Percentiles rank a stretch among this genome's conserved stretches.
These are phyloP conservation scores for Geotrypetes seraphini DNA, from an alignment of 2,797 vertebrate species.

Conservation along the genomic window DNA sequence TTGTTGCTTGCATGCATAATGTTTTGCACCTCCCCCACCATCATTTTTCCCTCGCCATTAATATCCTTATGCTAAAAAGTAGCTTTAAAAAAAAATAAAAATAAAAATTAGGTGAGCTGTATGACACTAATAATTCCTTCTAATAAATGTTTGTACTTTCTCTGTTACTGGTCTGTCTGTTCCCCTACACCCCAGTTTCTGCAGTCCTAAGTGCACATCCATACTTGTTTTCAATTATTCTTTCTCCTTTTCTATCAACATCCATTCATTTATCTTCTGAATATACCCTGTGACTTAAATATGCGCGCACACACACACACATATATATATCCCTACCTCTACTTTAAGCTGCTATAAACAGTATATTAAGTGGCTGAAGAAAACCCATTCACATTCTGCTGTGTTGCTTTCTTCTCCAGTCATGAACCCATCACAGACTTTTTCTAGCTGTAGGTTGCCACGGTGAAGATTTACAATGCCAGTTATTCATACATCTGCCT, in stretches of 20 bases:
- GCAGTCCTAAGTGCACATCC: slow-evolving; percentile 4
- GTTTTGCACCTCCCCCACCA: slow-evolving; percentile 59
- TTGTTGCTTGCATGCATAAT: slow-evolving; percentile 91
- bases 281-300: too few relatives aligned
- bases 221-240: slow-evolving; percentile 22
- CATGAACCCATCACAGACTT: slow-evolving; percentile 77
- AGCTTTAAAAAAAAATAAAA: too few relatives aligned
- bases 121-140: slow-evolving; percentile 78
- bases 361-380: slow-evolving; percentile 83
- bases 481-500: slow-evolving; percentile 81
- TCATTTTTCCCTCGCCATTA: slow-evolving; percentile 62
- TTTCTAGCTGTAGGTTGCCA: slow-evolving; percentile 80
- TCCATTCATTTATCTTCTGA: too few relatives aligned
- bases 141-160: slow-evolving; percentile 80
- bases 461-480: slow-evolving; percentile 87
- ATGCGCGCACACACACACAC: slow-evolving; percentile 14
- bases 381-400: slow-evolving; percentile 77
- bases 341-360: slow-evolving; percentile 85
- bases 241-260: too few relatives aligned
- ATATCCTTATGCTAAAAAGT: slow-evolving; percentile 77
- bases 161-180: slow-evolving; percentile 50
- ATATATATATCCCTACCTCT: too few relatives aligned
- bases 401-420: slow-evolving; percentile 71
- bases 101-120: slow-evolving; percentile 69
- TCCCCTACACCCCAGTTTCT: slow-evolving; percentile 31